Percentiles rank a stretch among this genome's conserved stretches.
These are phyloP conservation scores for Caenorhabditis tropicalis DNA, from an alignment of 1,140 invertebrate genomes.

Conservation along the genomic window DNA sequence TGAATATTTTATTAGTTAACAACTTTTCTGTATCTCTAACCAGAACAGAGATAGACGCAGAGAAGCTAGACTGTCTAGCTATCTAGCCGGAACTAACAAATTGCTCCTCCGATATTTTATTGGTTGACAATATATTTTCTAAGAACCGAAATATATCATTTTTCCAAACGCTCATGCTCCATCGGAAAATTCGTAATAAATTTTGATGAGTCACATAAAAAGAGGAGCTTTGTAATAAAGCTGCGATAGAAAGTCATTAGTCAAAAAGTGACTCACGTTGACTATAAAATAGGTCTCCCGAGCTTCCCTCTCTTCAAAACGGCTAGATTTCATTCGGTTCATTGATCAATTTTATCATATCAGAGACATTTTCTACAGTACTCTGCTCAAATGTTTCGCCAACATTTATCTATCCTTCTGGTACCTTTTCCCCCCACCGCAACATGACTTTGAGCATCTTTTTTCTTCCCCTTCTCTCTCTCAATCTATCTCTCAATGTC, in stretches of 20 bases:
- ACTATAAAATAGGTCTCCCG: no score
- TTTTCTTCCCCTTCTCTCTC: background rate
- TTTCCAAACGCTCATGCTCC: no score
- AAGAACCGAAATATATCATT: no score
- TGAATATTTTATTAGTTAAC: no score
- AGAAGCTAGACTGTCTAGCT: no score
- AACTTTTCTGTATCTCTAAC: no score
- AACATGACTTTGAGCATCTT: slow-evolving; percentile 37
- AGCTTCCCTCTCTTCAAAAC: background rate
- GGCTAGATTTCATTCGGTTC: background rate
- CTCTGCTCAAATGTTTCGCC: background rate
- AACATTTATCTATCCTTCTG: background rate
- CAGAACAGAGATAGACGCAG: no score
- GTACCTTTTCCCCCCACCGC: slow-evolving; percentile 11
- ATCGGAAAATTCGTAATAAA: no score
- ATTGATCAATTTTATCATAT: slow-evolving; percentile 32
- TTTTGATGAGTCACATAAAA: background rate
- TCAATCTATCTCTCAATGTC: background rate
- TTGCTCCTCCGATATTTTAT: no score
- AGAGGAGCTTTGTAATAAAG: background rate
- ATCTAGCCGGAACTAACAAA: no score
- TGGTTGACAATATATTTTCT: no score
- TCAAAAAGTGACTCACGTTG: slow-evolving; percentile 26
- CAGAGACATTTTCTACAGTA: background rate
- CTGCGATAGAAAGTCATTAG: background rate